phyloP scores from a whole-genome alignment of 2,113 vertebrate species.

The Ictalurus furcatus region DNA sequence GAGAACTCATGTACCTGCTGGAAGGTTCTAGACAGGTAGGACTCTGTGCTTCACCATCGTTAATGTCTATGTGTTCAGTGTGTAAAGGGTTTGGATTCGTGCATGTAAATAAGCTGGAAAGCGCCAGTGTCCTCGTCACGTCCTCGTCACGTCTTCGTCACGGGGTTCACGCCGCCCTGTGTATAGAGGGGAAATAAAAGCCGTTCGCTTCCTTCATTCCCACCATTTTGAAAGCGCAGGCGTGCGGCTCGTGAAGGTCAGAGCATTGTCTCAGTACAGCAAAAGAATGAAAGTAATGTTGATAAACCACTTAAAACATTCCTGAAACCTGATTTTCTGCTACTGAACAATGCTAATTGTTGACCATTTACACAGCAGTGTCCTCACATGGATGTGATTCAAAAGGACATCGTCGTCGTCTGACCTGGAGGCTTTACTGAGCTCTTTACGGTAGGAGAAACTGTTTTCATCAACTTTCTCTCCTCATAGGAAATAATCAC shows the following conservation, averaged over 20 bases:
- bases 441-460: too few species aligned
- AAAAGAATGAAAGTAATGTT: background rate
- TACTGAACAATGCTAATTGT: background rate
- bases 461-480: too few species aligned
- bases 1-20: background rate
- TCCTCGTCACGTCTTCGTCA: background rate
- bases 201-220: too few species aligned
- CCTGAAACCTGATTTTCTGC: background rate
- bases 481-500: background rate
- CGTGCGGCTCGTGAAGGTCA: background rate
- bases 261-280: background rate
- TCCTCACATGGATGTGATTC: background rate
- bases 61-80: background rate
- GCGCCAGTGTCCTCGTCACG: background rate
- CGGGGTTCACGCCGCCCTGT: background rate
- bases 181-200: background rate
- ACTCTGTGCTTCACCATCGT: background rate
- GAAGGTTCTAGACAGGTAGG: background rate
- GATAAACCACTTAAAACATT: background rate
- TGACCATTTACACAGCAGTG: background rate
- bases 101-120: background rate
- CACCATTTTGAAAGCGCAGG: too few species aligned
- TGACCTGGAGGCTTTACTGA: too few species aligned
- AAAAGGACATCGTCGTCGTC: background rate
- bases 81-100: background rate